Percentiles rank a stretch among this genome's conserved stretches.
These are phyloP conservation scores for Pelvicachromis taeniatus DNA, from an alignment of 2,113 vertebrate genomes.

Conservation along the genomic window DNA sequence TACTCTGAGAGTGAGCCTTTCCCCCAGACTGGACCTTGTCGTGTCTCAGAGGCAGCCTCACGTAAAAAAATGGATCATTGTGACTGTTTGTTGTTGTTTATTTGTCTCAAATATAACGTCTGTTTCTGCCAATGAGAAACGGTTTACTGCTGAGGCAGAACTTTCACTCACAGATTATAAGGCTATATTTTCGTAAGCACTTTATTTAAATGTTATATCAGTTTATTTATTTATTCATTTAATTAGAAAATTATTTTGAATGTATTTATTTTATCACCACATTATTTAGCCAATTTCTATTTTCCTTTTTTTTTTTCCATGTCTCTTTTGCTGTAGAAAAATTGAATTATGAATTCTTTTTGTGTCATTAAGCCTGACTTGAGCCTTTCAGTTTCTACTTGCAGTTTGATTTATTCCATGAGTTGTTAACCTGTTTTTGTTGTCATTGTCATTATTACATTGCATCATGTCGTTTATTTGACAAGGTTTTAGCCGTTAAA, in stretches of 20 bases:
- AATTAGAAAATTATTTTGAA: not conserved
- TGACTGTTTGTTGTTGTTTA: not conserved
- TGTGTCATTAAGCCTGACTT: not conserved
- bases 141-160: not conserved
- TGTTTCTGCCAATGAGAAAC: not conserved
- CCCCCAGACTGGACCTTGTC: not conserved
- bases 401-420: too few species aligned
- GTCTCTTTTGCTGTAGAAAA: not conserved
- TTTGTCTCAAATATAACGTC: not conserved
- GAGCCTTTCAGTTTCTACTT: too few species aligned
- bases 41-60: not conserved
- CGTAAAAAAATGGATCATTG: not conserved
- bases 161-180: not conserved
- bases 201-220: too few species aligned
- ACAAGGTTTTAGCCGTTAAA: not conserved
- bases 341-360: not conserved
- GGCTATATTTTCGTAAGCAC: not conserved
- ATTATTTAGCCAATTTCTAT: not conserved
- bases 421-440: too few species aligned
- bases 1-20: not conserved
- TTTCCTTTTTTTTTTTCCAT: not conserved
- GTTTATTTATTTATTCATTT: not conserved
- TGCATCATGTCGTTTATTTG: not conserved
- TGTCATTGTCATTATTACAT: not conserved
- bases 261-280: not conserved